Percentiles rank a stretch among this genome's conserved stretches.
These are phyloP conservation scores for Aix galericulata DNA, from an alignment of 2,113 vertebrate species.

Conservation along the genomic window DNA sequence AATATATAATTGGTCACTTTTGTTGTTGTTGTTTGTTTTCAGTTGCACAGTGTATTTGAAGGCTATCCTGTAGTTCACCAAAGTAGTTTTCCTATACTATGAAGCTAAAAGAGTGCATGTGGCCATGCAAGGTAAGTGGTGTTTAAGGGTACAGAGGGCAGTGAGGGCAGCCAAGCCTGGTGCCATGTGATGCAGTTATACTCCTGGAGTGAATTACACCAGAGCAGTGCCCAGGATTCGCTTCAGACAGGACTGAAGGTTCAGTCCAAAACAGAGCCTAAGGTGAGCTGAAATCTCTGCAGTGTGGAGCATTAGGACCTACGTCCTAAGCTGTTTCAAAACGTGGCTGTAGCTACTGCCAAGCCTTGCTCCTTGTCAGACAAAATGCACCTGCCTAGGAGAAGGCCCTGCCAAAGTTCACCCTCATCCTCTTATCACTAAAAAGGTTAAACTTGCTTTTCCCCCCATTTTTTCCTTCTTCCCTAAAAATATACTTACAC, in stretches of 20 bases:
- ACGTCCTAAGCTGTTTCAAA: neutral
- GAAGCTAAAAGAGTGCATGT: neutral
- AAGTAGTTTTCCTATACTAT: neutral
- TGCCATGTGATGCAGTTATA: neutral
- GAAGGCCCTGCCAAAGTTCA: neutral
- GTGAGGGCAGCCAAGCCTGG: neutral
- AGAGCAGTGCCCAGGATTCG: neutral
- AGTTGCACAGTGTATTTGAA: neutral
- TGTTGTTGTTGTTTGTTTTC: neutral
- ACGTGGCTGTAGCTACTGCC: accelerated
- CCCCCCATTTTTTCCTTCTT: neutral
- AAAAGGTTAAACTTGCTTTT: neutral
- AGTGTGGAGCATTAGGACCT: neutral
- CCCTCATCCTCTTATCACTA: neutral
- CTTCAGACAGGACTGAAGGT: neutral
- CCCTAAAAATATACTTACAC: accelerated
- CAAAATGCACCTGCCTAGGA: neutral
- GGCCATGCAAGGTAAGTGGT: accelerated
- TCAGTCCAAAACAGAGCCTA: neutral
- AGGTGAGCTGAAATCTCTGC: neutral
- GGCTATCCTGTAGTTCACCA: neutral
- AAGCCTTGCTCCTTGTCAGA: neutral
- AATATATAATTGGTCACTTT: neutral
- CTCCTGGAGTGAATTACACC: neutral
- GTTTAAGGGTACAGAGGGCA: neutral